phyloP scores from a whole-genome alignment of 2,888 invertebrate genomes.

The Diarsia mendica region DNA sequence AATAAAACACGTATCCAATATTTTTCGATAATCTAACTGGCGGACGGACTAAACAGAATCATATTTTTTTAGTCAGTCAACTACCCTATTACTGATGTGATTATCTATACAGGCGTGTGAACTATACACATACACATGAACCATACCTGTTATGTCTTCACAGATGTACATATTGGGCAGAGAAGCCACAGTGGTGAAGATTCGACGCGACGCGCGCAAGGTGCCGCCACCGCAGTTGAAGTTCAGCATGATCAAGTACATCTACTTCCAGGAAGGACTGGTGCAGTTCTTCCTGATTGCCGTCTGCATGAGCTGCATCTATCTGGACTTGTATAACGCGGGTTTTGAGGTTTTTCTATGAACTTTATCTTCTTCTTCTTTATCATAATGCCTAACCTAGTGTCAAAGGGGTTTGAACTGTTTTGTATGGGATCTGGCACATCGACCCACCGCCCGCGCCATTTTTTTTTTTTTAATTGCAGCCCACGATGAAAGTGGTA shows the following conservation, averaged over 20 bases:
- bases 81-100: background rate
- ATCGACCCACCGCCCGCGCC: too few species aligned
- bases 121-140: too few species aligned
- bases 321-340: constrained; percentile 80
- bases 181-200: constrained; percentile 42
- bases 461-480: too few species aligned
- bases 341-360: constrained; percentile 72
- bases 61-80: too few species aligned
- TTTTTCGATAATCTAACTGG: too few species aligned
- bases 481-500: too few species aligned
- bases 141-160: background rate
- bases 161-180: constrained; percentile 76
- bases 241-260: constrained; percentile 63
- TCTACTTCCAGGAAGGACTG: constrained; percentile 70
- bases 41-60: too few species aligned
- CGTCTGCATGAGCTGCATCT: constrained; percentile 76
- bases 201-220: constrained; percentile 47
- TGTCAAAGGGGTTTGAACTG: too few species aligned
- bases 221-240: constrained; percentile 50
- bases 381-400: too few species aligned
- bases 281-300: constrained; percentile 76
- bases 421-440: too few species aligned
- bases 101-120: background rate
- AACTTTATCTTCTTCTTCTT: background rate
- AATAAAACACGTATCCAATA: too few species aligned